These are phyloP conservation scores for Lepidostoma basale DNA, from an alignment of 1,140 invertebrate species.

Conservation along the genomic window DNA sequence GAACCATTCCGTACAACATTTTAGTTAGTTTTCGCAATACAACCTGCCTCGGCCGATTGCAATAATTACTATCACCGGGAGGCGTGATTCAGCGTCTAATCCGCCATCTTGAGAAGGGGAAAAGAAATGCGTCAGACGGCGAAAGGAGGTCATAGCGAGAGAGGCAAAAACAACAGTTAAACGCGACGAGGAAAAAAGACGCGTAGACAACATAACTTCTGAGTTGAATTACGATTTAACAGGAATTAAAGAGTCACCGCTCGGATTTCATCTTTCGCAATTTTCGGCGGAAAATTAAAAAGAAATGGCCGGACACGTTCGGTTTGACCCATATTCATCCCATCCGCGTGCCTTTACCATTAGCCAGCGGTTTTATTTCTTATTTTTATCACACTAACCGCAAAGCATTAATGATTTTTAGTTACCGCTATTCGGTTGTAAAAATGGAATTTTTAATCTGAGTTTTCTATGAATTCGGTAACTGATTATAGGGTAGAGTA, in stretches of 20 bases:
- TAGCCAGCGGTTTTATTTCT: not conserved
- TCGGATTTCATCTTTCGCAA: not conserved
- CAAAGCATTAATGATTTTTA: not conserved
- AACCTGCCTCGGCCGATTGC: not conserved
- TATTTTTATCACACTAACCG: not conserved
- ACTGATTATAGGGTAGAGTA: not conserved
- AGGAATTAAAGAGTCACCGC: not conserved
- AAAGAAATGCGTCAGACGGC: constrained; percentile 27
- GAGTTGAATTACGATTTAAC: not conserved
- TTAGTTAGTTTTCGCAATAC: not conserved
- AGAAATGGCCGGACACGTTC: not conserved
- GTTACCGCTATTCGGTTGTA: constrained; percentile 10
- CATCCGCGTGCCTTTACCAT: constrained; percentile 2
- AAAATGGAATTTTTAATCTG: not conserved
- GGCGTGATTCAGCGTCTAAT: constrained; percentile 7
- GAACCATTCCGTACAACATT: not conserved
- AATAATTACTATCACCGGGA: not conserved
- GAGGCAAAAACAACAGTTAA: constrained; percentile 25
- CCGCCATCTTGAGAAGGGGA: constrained; percentile 10
- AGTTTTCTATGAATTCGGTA: constrained; percentile 28
- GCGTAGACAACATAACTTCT: not conserved
- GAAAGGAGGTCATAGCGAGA: constrained; percentile 27
- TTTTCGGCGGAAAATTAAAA: not conserved
- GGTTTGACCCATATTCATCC: not conserved
- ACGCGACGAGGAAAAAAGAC: constrained; percentile 7